A percentile compares a stretch with the other conserved stretches of the same genome.
phyloP scores from a whole-genome alignment of 2,797 vertebrate genomes.

The Aselliscus stoliczkanus region DNA sequence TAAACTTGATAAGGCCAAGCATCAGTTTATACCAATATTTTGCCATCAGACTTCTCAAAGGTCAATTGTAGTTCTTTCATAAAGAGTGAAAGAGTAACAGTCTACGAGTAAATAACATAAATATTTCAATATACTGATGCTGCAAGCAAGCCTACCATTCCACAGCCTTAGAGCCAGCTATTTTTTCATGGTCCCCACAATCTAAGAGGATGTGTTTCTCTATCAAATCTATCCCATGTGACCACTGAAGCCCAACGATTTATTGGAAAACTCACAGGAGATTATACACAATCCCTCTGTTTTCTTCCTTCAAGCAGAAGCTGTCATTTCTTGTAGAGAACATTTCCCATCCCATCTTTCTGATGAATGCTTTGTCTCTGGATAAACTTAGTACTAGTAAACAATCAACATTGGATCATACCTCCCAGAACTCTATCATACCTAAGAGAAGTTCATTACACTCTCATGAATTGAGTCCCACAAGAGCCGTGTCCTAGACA shows the following conservation, averaged over 20 bases:
- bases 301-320: constrained; percentile 35
- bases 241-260: constrained; percentile 19
- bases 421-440: background rate
- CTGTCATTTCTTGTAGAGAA: constrained; percentile 59
- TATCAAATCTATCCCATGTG: background rate
- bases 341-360: constrained; percentile 37
- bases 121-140: background rate
- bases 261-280: constrained; percentile 39
- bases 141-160: background rate
- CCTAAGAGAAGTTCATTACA: background rate
- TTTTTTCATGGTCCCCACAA: background rate
- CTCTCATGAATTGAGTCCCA: background rate
- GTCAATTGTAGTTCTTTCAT: constrained; percentile 32
- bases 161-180: too few species aligned
- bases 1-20: constrained; percentile 47
- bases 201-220: constrained; percentile 23
- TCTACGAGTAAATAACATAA: constrained; percentile 1
- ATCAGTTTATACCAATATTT: constrained; percentile 30
- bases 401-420: background rate
- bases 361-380: constrained; percentile 55
- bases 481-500: background rate
- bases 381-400: constrained; percentile 44
- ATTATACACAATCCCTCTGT: constrained; percentile 30
- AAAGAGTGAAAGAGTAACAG: background rate
- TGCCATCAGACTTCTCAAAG: constrained; percentile 30